Base-by-base conservation (phyloP, 2,113 vertebrate genomes). In the Ctenodactylus gundi region DNA sequence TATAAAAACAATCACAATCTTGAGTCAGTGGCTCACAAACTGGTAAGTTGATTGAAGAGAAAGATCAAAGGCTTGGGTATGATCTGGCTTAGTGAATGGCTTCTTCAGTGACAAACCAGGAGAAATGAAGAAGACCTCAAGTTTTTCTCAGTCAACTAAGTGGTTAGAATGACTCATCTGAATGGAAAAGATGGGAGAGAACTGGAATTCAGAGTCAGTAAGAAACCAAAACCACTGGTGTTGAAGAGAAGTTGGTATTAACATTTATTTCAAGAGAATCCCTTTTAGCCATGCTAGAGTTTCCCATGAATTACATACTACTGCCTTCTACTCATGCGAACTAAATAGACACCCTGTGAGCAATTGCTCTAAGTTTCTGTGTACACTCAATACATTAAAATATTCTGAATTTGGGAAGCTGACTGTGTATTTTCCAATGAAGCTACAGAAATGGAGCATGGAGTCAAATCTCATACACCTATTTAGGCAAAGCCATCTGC, bases 201-300 rank as follows among this genome's bases (percentile, higher is more conserved):
- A 70, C 31, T 6, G 39, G 39, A 9, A 62, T 6, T 64, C 39
- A 78, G n/a, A 94, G n/a, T 55, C 77, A 88, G 51, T 78, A 41
- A n/a, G 13, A 68, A 62, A 73, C 7, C 5, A 31, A 53, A 90
- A 36, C 13, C 44, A 57, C 27, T 17, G 13, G 6, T 3, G 6
- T 0, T 46, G 31, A 90, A 80, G 31, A 91, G 44, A 81, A 92
- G 53, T 39, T 64, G 41, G 27, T 31, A 23, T 36, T 76, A 29
- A 27, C n/a, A n/a, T 90, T 80, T 85, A 49, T 68, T 60, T 91
- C 36, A 91, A 75, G 57, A 65, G 82, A 91, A 84, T 27, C 65
- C 25, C 44, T 89, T 80, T 25, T 62, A 44, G 51, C 27, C 55
- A 78, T 55, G 23, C 46, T 41, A 34, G 49, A 73, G 4, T n/a